Conservation (phyloP, 2,888 invertebrate genomes). For the Autographa pulchrina region DNA sequence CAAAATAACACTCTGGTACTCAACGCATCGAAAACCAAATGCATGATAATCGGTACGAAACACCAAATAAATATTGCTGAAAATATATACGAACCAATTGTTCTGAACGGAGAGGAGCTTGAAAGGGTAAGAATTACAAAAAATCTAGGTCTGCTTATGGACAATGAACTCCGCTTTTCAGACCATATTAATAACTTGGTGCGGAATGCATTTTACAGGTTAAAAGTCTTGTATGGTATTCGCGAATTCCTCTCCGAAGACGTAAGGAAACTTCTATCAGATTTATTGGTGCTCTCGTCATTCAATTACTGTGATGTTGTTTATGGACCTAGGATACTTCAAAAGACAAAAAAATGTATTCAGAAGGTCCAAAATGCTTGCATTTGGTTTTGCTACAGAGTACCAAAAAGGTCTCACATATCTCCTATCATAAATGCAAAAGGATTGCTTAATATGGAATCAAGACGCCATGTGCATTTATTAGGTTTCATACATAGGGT, state of each 20-base stretch:
- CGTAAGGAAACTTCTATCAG: neutral
- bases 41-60: neutral
- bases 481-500: neutral
- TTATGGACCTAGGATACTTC: neutral
- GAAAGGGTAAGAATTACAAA: too few species aligned
- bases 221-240: neutral
- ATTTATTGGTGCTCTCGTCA: neutral
- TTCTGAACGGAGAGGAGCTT: too few species aligned
- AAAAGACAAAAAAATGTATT: neutral
- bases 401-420: neutral
- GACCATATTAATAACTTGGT: too few species aligned
- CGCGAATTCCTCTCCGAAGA: neutral
- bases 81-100: too few species aligned
- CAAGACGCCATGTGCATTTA: slow-evolving; percentile 1
- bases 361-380: neutral
- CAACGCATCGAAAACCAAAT: neutral
- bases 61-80: too few species aligned
- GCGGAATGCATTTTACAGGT: neutral
- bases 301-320: slow-evolving; percentile 1
- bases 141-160: too few species aligned
- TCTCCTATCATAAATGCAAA: slow-evolving; percentile 2
- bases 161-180: too few species aligned
- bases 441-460: neutral
- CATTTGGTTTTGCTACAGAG: neutral
- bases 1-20: neutral